These are phyloP conservation scores for Tenrec ecaudatus DNA, from an alignment of 2,113 vertebrate genomes.

Conservation along the genomic window DNA sequence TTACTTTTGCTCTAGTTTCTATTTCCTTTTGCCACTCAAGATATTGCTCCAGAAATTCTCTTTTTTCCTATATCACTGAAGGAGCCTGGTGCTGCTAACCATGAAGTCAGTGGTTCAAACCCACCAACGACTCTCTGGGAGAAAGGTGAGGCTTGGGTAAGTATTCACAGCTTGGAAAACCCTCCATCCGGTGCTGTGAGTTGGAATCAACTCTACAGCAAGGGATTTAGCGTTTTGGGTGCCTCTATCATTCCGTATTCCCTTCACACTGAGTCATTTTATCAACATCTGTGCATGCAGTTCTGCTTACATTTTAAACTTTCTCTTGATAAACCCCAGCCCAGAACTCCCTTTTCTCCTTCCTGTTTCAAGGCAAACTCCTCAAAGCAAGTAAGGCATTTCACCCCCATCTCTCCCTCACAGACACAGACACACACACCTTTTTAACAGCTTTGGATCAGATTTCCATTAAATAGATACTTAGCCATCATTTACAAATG, in stretches of 20 bases:
- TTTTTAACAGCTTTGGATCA: constrained; percentile 37
- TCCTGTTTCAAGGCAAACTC: neutral
- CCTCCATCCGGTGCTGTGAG: no score
- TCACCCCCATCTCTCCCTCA: no score
- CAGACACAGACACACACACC: no score
- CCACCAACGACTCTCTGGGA: no score
- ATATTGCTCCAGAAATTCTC: neutral
- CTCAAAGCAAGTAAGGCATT: neutral
- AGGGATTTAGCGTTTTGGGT: no score
- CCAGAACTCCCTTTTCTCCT: neutral
- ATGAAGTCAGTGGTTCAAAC: no score
- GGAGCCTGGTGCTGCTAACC: no score
- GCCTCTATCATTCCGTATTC: neutral
- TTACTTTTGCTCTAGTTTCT: neutral
- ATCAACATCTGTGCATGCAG: neutral
- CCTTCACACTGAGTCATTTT: neutral
- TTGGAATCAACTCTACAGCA: no score
- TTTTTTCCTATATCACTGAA: neutral
- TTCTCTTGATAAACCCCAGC: neutral
- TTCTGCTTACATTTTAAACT: constrained; percentile 49
- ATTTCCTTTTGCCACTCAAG: constrained; percentile 2
- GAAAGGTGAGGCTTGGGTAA: no score
- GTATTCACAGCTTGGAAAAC: no score
- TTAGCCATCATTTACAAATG: neutral
- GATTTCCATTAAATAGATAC: neutral